Evolutionary conservation across 2,888 invertebrate genomes (phyloP), one percentile per base, ranked within the genome.

Genomic region (Andrena marginata): DNA sequence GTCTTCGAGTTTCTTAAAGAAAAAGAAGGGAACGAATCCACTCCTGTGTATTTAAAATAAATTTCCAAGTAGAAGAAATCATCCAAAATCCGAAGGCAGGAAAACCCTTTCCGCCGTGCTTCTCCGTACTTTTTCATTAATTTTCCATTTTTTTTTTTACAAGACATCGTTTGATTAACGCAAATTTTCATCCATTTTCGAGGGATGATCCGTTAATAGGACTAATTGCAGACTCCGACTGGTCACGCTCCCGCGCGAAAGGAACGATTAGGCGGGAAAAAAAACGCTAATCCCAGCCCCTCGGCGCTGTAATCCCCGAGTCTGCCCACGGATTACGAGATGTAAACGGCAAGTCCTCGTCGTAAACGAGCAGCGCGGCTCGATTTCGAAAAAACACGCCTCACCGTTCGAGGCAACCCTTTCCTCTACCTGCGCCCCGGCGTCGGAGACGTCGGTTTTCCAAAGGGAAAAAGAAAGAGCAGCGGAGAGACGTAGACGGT

Each of bases 271-370:
- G 49, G 48, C 42, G 7, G 33, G 33, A 16, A 49, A 78, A 78
- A 31, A 49, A 67, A 2, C 60, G 64, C 33, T 81, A 81, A 81
- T 78, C 79, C 79, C 33, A 35, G 63, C 62, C 63, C 64, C 64
- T 65, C 81, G 65, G 56, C 48, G 23, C 33, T 69, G 29, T 81
- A 72, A 84, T 78, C 74, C 73, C 4, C 73, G 65, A 65, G 65
- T 72, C 56, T 31, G 59, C 26, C 63, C 65, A 56, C 16, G 83
- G 83, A 81, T 83, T 83, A 82, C 78, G 31, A 74, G 78, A 82
- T 64, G 83, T 78, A 82, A 84, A 84, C 74, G 77, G 68, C 71
- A 31, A 73, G 75, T 68, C 63, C 64, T 68, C 31, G 49, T 80
- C 69, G 73, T 78, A 78, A 82, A 82, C 79, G 74, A 82, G 80